These are phyloP conservation scores for Florisuga fusca DNA, from an alignment of 2,797 vertebrate species.

Conservation along the genomic window DNA sequence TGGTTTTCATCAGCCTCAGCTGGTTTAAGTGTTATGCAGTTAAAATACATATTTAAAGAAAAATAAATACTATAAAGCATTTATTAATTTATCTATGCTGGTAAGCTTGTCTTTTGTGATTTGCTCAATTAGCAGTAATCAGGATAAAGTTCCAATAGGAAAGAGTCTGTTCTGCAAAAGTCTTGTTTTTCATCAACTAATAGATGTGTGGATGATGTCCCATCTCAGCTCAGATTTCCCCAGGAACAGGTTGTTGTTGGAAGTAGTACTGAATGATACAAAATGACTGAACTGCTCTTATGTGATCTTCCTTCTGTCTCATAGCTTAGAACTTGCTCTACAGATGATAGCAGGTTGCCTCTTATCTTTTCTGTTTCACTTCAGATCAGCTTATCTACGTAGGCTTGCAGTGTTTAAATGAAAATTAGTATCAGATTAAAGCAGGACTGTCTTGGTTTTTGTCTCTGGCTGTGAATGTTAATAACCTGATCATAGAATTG, in stretches of 20 bases:
- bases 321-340: neutral
- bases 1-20: neutral
- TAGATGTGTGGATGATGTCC: neutral
- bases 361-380: neutral
- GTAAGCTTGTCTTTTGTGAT: neutral
- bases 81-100: neutral
- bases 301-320: neutral
- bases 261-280: neutral
- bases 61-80: too few relatives aligned
- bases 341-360: neutral
- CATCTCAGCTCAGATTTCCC: neutral
- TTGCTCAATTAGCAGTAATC: neutral
- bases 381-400: neutral
- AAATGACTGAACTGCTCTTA: neutral
- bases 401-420: neutral
- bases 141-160: neutral
- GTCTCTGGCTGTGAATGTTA: neutral
- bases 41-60: neutral
- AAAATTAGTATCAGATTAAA: neutral
- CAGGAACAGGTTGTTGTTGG: neutral
- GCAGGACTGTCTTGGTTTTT: neutral
- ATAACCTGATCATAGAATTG: too few relatives aligned
- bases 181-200: neutral
- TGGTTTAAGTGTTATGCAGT: neutral
- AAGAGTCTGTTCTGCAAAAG: neutral